A percentile compares a stretch with the other conserved stretches of the same genome.
Evolutionary conservation across 2,113 vertebrate genomes (phyloP).

Genomic region (Raphicerus campestris): DNA sequence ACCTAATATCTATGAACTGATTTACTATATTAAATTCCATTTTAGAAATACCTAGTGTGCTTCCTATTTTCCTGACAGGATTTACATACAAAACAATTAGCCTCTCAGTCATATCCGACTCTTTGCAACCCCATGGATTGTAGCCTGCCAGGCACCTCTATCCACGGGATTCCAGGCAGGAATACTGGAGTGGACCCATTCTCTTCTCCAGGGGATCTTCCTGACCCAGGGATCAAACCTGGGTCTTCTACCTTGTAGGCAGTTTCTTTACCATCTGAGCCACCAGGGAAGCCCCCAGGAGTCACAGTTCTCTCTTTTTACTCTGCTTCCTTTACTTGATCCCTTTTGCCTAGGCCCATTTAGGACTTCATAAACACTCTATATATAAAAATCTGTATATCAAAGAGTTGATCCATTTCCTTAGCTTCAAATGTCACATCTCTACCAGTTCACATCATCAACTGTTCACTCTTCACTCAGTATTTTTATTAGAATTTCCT

Average conservation of each 20-base stretch:
- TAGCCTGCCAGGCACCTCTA: not conserved
- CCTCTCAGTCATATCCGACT: rapidly evolving
- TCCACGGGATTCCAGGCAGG: not conserved
- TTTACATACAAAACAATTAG: not conserved
- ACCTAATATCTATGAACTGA: not conserved
- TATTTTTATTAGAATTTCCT: not conserved
- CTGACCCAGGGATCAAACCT: not conserved
- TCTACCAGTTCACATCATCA: not conserved
- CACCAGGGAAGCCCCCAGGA: not conserved
- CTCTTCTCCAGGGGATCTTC: not conserved
- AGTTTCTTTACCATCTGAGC: not conserved
- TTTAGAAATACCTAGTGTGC: not conserved
- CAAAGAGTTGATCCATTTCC: not conserved
- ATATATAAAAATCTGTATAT: not conserved
- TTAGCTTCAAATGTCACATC: not conserved
- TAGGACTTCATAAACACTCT: not conserved
- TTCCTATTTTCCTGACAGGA: not conserved
- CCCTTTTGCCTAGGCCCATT: not conserved
- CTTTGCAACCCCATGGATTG: not conserved
- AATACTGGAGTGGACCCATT: not conserved
- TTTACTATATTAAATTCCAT: not conserved
- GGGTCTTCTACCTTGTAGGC: not conserved
- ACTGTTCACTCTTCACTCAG: not conserved
- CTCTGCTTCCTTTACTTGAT: not conserved
- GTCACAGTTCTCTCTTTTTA: not conserved